Conservation (phyloP, 2,888 invertebrate species). For the Choristoneura rosaceana region DNA sequence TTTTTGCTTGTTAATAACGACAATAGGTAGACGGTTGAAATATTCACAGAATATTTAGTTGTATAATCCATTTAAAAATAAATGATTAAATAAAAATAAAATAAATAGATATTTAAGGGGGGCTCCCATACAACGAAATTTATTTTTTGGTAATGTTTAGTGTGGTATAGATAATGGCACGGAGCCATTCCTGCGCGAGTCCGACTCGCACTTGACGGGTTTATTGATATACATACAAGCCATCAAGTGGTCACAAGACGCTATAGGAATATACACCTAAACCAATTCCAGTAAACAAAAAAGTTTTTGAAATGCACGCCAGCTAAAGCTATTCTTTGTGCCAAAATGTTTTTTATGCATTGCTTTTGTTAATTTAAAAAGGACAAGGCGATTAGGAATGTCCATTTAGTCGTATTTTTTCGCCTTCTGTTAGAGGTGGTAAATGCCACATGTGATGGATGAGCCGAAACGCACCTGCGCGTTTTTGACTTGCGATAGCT, state of each 20-base stretch:
- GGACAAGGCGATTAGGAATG: constrained; percentile 80
- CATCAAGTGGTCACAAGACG: constrained; percentile 1
- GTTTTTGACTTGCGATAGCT: constrained; percentile 42
- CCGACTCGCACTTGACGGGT: too few relatives aligned
- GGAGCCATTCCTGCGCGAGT: too few relatives aligned
- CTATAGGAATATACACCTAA: neutral
- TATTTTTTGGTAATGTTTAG: too few relatives aligned
- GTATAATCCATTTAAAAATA: too few relatives aligned
- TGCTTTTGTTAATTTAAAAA: constrained; percentile 74
- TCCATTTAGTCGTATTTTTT: constrained; percentile 77
- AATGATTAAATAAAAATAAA: too few relatives aligned
- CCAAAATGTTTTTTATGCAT: constrained; percentile 56
- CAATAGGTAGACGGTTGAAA: too few relatives aligned
- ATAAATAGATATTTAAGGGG: too few relatives aligned
- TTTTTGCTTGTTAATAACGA: too few relatives aligned
- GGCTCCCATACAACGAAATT: too few relatives aligned
- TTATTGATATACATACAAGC: neutral
- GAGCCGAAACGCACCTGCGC: constrained; percentile 68
- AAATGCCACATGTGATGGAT: constrained; percentile 81
- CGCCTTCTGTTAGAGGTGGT: constrained; percentile 60
- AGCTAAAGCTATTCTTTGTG: neutral
- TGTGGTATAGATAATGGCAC: too few relatives aligned
- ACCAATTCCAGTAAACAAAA: neutral
- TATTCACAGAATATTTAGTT: too few relatives aligned
- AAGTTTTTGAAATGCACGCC: constrained; percentile 10